These are phyloP conservation scores for Clinocottus analis DNA, from an alignment of 2,113 vertebrate species.

Conservation along the genomic window DNA sequence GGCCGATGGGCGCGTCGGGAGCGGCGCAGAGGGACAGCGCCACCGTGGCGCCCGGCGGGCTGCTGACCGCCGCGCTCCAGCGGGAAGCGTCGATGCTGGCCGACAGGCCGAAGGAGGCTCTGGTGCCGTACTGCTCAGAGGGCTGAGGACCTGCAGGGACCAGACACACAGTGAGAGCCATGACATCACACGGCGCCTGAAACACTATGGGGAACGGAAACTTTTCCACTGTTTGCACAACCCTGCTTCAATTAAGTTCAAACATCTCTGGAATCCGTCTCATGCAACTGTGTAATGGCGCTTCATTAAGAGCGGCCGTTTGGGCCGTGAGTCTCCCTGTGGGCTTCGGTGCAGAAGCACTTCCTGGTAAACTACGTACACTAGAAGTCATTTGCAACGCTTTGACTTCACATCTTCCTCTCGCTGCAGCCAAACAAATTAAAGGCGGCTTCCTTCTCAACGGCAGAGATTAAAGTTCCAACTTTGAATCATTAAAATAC, in stretches of 20 bases:
- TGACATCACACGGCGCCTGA: slow-evolving; percentile 4
- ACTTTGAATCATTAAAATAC: slow-evolving; percentile 12
- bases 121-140: slow-evolving; percentile 85
- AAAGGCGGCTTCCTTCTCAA: background rate
- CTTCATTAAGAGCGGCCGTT: background rate
- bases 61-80: slow-evolving; percentile 84
- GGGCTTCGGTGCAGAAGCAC: background rate
- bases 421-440: background rate
- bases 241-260: slow-evolving; percentile 14
- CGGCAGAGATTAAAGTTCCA: background rate
- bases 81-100: slow-evolving; percentile 65
- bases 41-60: slow-evolving; percentile 78
- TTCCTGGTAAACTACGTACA: slow-evolving; percentile 7
- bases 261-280: slow-evolving; percentile 33
- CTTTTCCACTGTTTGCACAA: slow-evolving; percentile 11
- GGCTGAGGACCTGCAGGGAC: slow-evolving; percentile 85
- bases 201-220: slow-evolving; percentile 35
- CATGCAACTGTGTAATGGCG: slow-evolving; percentile 12
- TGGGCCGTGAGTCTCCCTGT: background rate
- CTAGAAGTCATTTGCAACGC: slow-evolving; percentile 29
- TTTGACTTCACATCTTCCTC: background rate
- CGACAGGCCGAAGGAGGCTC: slow-evolving; percentile 81
- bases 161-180: slow-evolving; percentile 8
- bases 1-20: slow-evolving; percentile 84
- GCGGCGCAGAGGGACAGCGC: slow-evolving; percentile 84